Evolutionary conservation across 2,888 invertebrate genomes (phyloP).

Genomic region (Drosophila kanekoi): DNA sequence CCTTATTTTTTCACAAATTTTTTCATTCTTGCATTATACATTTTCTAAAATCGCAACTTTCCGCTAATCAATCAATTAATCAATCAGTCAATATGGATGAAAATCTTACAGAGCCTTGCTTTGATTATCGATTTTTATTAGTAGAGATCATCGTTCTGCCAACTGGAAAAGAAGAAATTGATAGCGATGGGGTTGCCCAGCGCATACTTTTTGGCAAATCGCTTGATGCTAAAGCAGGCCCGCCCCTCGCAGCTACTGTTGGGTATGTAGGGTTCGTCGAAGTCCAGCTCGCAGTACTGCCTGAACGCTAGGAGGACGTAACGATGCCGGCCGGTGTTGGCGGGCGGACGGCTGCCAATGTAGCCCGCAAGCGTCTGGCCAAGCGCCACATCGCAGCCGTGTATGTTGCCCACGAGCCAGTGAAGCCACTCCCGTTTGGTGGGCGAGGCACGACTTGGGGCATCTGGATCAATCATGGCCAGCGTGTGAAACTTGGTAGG

Average conservation of each 20-base stretch:
- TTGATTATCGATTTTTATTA: constrained; percentile 14
- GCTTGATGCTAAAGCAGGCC: constrained; percentile 30
- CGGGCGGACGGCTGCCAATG: constrained; percentile 40
- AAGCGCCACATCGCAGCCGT: constrained; percentile 46
- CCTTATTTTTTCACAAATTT: too few species aligned
- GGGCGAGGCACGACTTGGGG: constrained; percentile 31
- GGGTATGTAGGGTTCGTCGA: constrained; percentile 50
- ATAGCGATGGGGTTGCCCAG: constrained; percentile 61
- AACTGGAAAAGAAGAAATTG: constrained; percentile 57
- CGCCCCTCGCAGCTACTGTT: constrained; percentile 25
- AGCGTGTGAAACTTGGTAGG: constrained; percentile 47
- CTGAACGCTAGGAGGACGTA: constrained; percentile 60
- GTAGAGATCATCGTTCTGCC: constrained; percentile 27
- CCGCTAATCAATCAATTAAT: neutral
- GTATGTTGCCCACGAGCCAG: constrained; percentile 72
- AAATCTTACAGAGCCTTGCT: too few species aligned
- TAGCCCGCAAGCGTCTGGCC: constrained; percentile 55
- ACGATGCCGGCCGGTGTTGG: constrained; percentile 29
- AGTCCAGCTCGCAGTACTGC: constrained; percentile 63
- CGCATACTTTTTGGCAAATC: constrained; percentile 65
- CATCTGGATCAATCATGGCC: constrained; percentile 61
- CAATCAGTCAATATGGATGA: neutral
- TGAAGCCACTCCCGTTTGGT: constrained; percentile 45
- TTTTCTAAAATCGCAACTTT: neutral
- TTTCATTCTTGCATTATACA: too few species aligned